phyloP scores from a whole-genome alignment of 2,113 vertebrate genomes.

The Leucoraja erinaceus region DNA sequence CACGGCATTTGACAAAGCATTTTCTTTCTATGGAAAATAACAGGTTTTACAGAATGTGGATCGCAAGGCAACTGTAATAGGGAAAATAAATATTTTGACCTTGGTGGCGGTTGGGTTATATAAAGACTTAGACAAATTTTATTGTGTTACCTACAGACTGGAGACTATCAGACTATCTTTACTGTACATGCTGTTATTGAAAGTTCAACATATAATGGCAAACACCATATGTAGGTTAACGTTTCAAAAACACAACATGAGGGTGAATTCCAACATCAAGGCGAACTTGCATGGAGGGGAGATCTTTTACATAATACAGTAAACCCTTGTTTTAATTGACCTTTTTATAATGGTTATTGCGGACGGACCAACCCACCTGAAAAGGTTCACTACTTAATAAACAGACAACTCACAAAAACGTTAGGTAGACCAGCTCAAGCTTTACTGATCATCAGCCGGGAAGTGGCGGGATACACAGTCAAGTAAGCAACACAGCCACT shows the following conservation, averaged over 20 bases:
- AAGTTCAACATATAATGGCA: background rate
- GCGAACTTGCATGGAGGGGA: background rate
- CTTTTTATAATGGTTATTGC: too few relatives aligned
- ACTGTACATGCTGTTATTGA: background rate
- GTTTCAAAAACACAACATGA: background rate
- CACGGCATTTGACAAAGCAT: background rate
- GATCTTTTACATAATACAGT: background rate
- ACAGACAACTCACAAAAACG: too few relatives aligned
- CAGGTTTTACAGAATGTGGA: background rate
- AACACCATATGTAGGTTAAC: background rate
- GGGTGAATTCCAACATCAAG: background rate
- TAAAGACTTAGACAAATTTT: slow-evolving; percentile 5
- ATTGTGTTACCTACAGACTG: background rate
- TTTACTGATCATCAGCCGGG: too few relatives aligned
- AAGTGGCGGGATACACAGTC: too few relatives aligned
- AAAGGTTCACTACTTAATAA: too few relatives aligned
- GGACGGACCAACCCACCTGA: too few relatives aligned
- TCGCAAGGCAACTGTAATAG: background rate
- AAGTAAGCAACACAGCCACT: too few relatives aligned
- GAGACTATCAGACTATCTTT: too few relatives aligned
- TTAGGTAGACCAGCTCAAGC: too few relatives aligned
- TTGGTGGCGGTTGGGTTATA: background rate
- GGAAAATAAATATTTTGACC: slow-evolving; percentile 11
- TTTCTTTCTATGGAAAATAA: background rate
- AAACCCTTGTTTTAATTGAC: too few relatives aligned